Evolutionary conservation across 2,888 invertebrate genomes (phyloP).

Genomic region (Andrena marginata): DNA sequence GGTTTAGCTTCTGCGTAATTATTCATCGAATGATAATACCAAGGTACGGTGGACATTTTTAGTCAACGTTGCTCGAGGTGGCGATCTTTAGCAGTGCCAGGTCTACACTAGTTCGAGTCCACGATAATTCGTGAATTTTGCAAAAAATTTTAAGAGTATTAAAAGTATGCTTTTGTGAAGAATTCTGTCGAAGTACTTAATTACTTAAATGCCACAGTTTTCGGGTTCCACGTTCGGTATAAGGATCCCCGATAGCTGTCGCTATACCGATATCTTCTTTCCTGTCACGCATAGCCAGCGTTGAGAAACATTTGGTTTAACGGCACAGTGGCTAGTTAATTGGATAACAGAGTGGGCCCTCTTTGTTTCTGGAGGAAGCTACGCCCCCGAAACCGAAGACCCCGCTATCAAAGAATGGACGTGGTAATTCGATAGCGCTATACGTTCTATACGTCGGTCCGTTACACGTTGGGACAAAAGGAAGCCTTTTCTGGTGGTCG

Average conservation of each 20-base stretch:
- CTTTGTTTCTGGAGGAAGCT: constrained; percentile 14
- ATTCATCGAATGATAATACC: too few species aligned
- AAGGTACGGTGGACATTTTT: too few species aligned
- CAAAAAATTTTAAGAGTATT: too few species aligned
- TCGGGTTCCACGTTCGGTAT: not conserved
- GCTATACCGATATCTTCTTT: not conserved
- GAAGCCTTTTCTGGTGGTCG: constrained; percentile 52
- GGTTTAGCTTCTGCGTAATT: too few species aligned
- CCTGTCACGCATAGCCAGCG: not conserved
- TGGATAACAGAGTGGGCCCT: not conserved
- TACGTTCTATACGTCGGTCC: constrained; percentile 36
- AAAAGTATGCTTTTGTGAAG: too few species aligned
- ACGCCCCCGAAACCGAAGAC: constrained; percentile 13
- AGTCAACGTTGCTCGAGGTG: too few species aligned
- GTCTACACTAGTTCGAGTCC: too few species aligned
- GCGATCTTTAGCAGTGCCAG: too few species aligned
- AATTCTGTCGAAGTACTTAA: too few species aligned
- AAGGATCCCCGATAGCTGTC: not conserved
- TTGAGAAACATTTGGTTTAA: constrained; percentile 15
- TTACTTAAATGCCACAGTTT: not conserved
- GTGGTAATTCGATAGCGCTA: constrained; percentile 51
- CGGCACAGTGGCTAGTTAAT: not conserved
- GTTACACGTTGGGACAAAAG: constrained; percentile 55
- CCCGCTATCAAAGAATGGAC: constrained; percentile 11
- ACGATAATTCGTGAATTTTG: too few species aligned